phyloP scores from a whole-genome alignment of 2,797 vertebrate genomes.

The Malacoraja senta region DNA sequence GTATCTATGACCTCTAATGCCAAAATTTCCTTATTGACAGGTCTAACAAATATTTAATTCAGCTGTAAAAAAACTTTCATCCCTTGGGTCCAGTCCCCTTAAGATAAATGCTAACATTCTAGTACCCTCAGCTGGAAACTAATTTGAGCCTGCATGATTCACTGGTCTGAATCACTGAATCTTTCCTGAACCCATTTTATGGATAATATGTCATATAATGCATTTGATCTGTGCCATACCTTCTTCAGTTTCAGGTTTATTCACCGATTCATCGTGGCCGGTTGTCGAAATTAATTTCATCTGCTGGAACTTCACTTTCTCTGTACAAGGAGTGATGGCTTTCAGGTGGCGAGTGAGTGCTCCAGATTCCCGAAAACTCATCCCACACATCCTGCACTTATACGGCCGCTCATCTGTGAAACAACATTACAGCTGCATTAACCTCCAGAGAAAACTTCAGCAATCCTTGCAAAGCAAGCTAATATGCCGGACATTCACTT shows the following conservation, averaged over 20 bases:
- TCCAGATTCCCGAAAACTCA: conserved; percentile 91
- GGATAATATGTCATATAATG: background rate
- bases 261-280: background rate
- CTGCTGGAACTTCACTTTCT: conserved; percentile 65
- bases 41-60: background rate
- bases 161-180: background rate
- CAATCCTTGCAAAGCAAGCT: background rate
- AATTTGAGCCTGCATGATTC: background rate
- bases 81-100: background rate
- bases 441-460: background rate
- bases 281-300: conserved; percentile 3
- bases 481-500: background rate
- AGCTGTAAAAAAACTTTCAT: background rate
- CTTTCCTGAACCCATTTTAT: background rate
- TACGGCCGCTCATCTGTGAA: conserved; percentile 86
- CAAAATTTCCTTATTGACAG: background rate
- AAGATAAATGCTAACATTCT: background rate
- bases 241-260: conserved; percentile 11
- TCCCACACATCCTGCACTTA: conserved; percentile 84
- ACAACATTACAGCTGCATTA: background rate
- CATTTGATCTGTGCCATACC: background rate
- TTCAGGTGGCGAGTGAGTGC: conserved; percentile 91
- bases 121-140: background rate
- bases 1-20: background rate
- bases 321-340: conserved; percentile 88